phyloP scores from a whole-genome alignment of 2,888 invertebrate species.

The Nymphalis polychloros region DNA sequence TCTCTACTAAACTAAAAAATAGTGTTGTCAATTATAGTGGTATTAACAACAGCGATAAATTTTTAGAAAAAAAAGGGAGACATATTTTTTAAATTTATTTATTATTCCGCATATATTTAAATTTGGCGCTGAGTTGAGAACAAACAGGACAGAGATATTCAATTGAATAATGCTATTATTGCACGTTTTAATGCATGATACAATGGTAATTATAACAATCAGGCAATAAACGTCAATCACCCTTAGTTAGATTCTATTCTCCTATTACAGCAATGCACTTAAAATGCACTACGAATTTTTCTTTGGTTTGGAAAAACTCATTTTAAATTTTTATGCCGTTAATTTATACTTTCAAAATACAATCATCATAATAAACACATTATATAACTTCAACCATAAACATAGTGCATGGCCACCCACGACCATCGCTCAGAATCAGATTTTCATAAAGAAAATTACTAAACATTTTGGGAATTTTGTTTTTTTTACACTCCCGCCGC shows the following conservation, averaged over 20 bases:
- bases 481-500: background rate
- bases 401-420: too few species aligned
- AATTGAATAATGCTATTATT: background rate
- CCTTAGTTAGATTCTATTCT: background rate
- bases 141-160: background rate
- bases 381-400: too few species aligned
- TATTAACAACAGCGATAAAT: too few species aligned
- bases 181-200: background rate
- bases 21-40: too few species aligned
- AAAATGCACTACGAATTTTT: slow-evolving; percentile 3
- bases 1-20: too few species aligned
- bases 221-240: background rate
- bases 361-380: too few species aligned
- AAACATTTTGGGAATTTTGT: background rate
- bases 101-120: background rate
- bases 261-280: slow-evolving; percentile 13
- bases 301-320: background rate
- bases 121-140: background rate
- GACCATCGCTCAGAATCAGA: too few species aligned
- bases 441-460: too few species aligned
- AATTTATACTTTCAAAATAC: too few species aligned
- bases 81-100: too few species aligned
- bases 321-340: too few species aligned
- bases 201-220: background rate
- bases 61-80: too few species aligned